Percentiles rank a stretch among this genome's conserved stretches.
Evolutionary conservation across 1,140 invertebrate genomes (phyloP).

Genomic region (Diachasma alloeum): DNA sequence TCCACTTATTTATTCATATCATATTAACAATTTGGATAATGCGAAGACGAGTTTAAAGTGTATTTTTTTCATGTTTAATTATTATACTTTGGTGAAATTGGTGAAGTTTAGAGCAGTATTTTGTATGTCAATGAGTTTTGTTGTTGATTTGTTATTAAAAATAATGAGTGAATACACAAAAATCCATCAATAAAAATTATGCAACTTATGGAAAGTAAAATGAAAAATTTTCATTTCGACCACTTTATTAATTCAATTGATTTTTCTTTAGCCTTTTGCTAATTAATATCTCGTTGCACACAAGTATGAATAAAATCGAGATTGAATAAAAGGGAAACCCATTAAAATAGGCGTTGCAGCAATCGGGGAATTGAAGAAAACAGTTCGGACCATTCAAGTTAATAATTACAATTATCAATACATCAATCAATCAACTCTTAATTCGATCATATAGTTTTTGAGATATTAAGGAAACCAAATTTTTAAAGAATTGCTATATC

Average conservation of each 20-base stretch:
- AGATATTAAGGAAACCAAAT: too few relatives aligned
- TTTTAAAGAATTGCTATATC: too few relatives aligned
- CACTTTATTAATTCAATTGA: neutral
- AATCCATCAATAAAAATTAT: neutral
- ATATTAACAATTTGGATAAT: conserved; percentile 15
- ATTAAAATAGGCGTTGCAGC: neutral
- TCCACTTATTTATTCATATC: conserved; percentile 40
- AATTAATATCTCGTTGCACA: neutral
- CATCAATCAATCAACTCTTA: conserved; percentile 12
- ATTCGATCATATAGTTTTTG: too few relatives aligned
- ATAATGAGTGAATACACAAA: neutral
- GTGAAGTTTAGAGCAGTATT: neutral
- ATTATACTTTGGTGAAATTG: neutral
- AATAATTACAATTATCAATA: conserved; percentile 1
- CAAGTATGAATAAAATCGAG: neutral
- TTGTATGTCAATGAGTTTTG: neutral
- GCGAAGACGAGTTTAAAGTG: neutral
- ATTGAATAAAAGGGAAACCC: neutral
- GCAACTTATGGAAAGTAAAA: neutral
- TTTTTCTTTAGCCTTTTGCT: too few relatives aligned
- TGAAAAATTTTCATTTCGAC: neutral
- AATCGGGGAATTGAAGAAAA: neutral
- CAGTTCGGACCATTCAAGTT: neutral
- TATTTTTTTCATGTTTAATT: neutral
- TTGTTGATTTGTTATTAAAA: neutral